Evolutionary conservation across 2,797 vertebrate species (phyloP).

Genomic region (Sebastes umbrosus): DNA sequence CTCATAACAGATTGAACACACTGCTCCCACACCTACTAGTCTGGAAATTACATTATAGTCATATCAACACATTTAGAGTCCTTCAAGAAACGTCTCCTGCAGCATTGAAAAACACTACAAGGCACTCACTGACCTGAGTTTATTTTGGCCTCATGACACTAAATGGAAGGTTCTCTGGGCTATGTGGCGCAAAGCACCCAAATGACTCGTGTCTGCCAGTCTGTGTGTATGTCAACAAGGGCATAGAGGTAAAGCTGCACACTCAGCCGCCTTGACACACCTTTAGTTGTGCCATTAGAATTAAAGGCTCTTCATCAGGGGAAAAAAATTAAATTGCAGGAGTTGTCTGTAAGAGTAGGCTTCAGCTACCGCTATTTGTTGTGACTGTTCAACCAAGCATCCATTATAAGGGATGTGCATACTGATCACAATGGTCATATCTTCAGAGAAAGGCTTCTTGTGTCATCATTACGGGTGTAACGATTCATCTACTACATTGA

Average conservation of each 20-base stretch:
- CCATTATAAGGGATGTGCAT: background rate
- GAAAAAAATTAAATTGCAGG: background rate
- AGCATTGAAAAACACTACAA: slow-evolving; percentile 14
- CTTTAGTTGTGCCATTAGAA: slow-evolving; percentile 29
- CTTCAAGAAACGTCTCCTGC: background rate
- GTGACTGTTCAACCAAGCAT: background rate
- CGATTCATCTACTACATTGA: too few relatives aligned
- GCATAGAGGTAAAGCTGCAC: slow-evolving; percentile 28
- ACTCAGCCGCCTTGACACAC: slow-evolving; percentile 18
- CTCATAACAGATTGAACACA: background rate
- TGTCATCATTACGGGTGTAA: background rate
- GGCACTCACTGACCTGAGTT: slow-evolving; percentile 16
- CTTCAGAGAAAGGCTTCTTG: background rate
- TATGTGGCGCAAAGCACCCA: slow-evolving; percentile 23
- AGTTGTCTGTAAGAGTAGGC: too few relatives aligned
- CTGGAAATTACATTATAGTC: background rate
- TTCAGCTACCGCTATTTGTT: background rate
- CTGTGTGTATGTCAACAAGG: slow-evolving; percentile 63
- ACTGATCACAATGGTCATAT: background rate
- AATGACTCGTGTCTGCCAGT: slow-evolving; percentile 38
- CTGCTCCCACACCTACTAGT: background rate
- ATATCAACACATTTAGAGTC: background rate
- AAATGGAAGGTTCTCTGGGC: slow-evolving; percentile 13
- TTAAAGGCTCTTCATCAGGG: slow-evolving; percentile 19
- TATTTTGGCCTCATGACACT: slow-evolving; percentile 30